Base-by-base conservation (phyloP, 2,797 vertebrate species). In the Picus viridis region DNA sequence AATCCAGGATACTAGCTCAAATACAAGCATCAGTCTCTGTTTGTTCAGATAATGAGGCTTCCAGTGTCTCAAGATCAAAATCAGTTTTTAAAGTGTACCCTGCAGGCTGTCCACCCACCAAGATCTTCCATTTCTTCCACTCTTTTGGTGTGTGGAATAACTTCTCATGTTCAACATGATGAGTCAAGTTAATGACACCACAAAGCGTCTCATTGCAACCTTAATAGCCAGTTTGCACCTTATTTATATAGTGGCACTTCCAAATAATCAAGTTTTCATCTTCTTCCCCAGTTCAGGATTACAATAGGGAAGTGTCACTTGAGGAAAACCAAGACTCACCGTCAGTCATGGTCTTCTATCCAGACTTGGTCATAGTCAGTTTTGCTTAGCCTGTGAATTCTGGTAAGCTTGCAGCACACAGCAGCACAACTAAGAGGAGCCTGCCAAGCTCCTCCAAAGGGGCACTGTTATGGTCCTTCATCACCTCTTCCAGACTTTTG, bases 21-120 rank as follows among this genome's bases (percentile, higher is more conserved):
- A 83, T 29, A 27, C 24, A 43, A 70, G 67, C 67, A 88, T 78
- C 80, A 51, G 30, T 89, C 84, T 92, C 84, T 70, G 26, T 75
- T 92, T 95, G 61, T 64, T 89, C 74, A 75, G 67, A 47, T 78
- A 86, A 85, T 62, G 41, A 91, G 56, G 67, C 39, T 86, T 53
- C 51, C 53, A 6, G 32, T 65, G 30, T 78, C 80, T 83, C 67
- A 65, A 88, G 86, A 78, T 70, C 67, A 92, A 41, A 86, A 81
- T 84, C 62, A 69, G 7, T 83, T 77, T 92, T 83, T 85, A 17
- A 78, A 84, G 41, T 36, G 41, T 59, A 51, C 34, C 64, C 76
- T 83, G 77, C 51, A 78, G 69, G 12, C 68, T 76, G 39, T 71
- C 82, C 56, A 62, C 67, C 70, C 83, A 67, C 59, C 73, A 69